Base-by-base conservation (phyloP, 2,113 vertebrate genomes). In the Hipposideros armiger region DNA sequence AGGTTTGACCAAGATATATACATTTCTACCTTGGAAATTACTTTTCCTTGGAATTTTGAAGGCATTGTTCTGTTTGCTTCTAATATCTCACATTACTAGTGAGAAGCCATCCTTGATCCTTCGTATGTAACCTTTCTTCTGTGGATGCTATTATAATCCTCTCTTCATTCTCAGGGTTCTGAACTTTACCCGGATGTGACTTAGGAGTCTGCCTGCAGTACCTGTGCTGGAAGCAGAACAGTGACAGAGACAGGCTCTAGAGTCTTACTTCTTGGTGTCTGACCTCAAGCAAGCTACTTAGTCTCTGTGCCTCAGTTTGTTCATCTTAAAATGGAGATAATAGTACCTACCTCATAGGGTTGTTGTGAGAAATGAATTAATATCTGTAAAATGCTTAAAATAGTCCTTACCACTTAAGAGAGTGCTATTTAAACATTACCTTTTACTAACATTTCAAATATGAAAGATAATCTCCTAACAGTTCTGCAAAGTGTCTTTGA, bases 21-120 rank as follows among this genome's bases (percentile, higher is more conserved):
- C 30, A 14, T 45, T 84, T 82, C 42, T 89, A 81, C n/a, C 66
- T 1, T 81, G 50, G 67, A 86, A 95, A 77, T 81, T 58, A 76
- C 69, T 91, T 82, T 89, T 85, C n/a, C 28, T 87, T 50, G 16
- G 67, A 78, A 89, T 47, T 92, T 50, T 77, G 69, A 94, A 94
- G 74, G 54, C 28, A 16, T 45, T 52, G 14, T 5, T 58, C 13
- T 73, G 19, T 64, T 84, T 95, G 90, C 36, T 45, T 84, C 78
- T 40, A 69, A 3, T 28, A 56, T 84, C 36, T 80, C n/a, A 52
- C n/a, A 20, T 24, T 64, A 28, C 60, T 86, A 24, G 70, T 80
- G 69, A 87, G 66, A 89, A 82, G 40, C 62, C 22, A 26, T 4
- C 81, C 22, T 73, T 74, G 32, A 74, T 62, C n/a, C n/a, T 47